These are phyloP conservation scores for Nephotettix cincticeps DNA, from an alignment of 1,140 invertebrate species.

Conservation along the genomic window DNA sequence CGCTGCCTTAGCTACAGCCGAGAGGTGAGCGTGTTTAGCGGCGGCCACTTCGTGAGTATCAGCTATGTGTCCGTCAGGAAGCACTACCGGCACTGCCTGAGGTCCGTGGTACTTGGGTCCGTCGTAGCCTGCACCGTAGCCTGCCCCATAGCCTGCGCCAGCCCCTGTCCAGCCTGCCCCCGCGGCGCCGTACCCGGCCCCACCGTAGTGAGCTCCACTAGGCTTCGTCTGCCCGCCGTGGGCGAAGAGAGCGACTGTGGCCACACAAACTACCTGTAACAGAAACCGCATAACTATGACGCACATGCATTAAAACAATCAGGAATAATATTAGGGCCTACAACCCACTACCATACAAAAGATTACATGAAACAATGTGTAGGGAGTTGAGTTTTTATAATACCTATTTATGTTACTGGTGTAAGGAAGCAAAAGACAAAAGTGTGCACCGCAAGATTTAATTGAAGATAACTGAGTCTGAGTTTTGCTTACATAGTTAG, in stretches of 20 bases:
- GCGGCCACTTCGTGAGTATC: slow-evolving; percentile 60
- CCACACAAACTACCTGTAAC: slow-evolving; percentile 12
- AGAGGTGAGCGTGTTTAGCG: slow-evolving; percentile 58
- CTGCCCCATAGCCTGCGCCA: not conserved
- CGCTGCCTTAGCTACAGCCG: slow-evolving; percentile 54
- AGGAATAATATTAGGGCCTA: too few species aligned
- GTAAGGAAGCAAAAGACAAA: too few species aligned
- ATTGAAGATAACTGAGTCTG: too few species aligned
- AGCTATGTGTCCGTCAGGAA: slow-evolving; percentile 43
- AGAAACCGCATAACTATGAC: too few species aligned
- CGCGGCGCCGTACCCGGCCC: not conserved
- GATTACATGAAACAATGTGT: too few species aligned
- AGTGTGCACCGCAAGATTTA: too few species aligned
- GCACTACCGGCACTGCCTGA: slow-evolving; percentile 8
- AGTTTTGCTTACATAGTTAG: too few species aligned
- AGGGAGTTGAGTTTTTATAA: too few species aligned
- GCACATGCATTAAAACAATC: too few species aligned
- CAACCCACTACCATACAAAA: too few species aligned
- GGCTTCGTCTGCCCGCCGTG: not conserved
- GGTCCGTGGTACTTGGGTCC: slow-evolving; percentile 16
- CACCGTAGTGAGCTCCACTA: slow-evolving; percentile 5
- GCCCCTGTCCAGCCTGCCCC: not conserved
- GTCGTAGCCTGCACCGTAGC: not conserved
- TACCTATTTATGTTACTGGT: too few species aligned
- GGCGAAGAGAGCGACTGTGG: slow-evolving; percentile 7